phyloP scores from a whole-genome alignment of 2,113 vertebrate species.

The Notechis scutatus region DNA sequence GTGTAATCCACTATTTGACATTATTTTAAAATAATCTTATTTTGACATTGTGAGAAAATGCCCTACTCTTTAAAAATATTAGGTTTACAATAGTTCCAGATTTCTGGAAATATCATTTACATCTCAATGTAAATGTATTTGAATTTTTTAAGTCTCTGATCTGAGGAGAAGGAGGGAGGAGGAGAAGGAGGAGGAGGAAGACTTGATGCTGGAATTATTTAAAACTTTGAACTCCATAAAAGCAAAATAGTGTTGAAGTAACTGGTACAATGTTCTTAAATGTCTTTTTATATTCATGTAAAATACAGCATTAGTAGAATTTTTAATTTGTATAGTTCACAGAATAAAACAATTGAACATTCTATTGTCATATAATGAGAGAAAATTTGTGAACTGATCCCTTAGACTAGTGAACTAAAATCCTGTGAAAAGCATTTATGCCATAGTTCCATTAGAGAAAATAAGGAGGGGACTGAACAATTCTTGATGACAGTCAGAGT shows the following conservation, averaged over 20 bases:
- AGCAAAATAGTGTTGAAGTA: background rate
- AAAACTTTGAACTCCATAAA: background rate
- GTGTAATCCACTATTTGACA: background rate
- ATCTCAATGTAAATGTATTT: no score
- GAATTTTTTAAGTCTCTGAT: background rate
- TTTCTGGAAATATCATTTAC: slow-evolving; percentile 27
- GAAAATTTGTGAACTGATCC: background rate
- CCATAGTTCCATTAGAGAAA: background rate
- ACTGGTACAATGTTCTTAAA: background rate
- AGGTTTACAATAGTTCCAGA: slow-evolving; percentile 2
- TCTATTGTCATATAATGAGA: background rate
- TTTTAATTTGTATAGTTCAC: background rate
- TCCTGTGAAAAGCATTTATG: background rate
- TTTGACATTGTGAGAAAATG: slow-evolving; percentile 35
- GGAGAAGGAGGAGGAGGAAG: background rate
- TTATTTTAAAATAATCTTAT: slow-evolving; percentile 25
- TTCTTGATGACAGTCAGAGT: background rate
- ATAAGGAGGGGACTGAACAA: background rate
- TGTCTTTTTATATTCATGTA: background rate
- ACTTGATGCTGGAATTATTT: background rate
- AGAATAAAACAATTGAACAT: background rate
- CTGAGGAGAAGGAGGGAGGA: background rate
- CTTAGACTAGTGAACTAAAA: background rate
- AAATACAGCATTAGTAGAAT: background rate
- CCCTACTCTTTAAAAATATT: slow-evolving; percentile 3